Percentiles rank a stretch among this genome's conserved stretches.
Evolutionary conservation across 2,888 invertebrate species (phyloP).

Genomic region (Apamea crenata): DNA sequence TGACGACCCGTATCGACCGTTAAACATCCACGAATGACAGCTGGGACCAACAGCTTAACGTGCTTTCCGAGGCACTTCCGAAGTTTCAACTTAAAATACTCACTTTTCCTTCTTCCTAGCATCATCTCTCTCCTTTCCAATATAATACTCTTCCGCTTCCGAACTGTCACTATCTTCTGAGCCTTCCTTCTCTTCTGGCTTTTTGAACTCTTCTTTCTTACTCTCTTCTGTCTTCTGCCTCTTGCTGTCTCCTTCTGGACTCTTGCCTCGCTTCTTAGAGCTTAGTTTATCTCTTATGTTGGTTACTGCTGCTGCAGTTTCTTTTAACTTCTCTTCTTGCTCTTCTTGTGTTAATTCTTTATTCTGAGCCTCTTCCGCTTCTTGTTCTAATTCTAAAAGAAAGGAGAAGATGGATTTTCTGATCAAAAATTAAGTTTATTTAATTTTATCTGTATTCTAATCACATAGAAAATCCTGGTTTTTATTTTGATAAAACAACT

Average conservation of each 20-base stretch:
- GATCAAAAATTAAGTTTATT: not conserved
- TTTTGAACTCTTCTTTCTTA: slow-evolving; percentile 69
- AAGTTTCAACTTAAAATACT: slow-evolving; percentile 44
- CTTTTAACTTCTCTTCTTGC: slow-evolving; percentile 74
- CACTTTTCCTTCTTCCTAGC: slow-evolving; percentile 91
- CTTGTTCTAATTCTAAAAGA: slow-evolving; percentile 82
- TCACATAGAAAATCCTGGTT: not conserved
- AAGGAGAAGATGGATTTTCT: not conserved
- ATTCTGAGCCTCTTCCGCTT: slow-evolving; percentile 75
- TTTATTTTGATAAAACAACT: not conserved
- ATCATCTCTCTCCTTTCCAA: slow-evolving; percentile 91
- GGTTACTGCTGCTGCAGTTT: slow-evolving; percentile 80
- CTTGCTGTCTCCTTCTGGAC: slow-evolving; percentile 75
- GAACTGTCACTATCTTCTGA: slow-evolving; percentile 72
- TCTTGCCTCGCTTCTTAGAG: slow-evolving; percentile 74
- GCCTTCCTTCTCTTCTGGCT: slow-evolving; percentile 65
- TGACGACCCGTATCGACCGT: no score
- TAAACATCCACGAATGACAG: no score
- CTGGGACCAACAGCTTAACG: no score
- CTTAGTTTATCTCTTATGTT: slow-evolving; percentile 85
- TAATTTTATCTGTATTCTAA: not conserved
- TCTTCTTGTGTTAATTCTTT: slow-evolving; percentile 72
- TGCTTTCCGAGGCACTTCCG: no score
- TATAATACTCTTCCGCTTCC: slow-evolving; percentile 89
- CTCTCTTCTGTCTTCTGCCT: slow-evolving; percentile 70